Base-by-base conservation (phyloP, 1,140 invertebrate species). In the Pseudomyrmex flavicornis region DNA sequence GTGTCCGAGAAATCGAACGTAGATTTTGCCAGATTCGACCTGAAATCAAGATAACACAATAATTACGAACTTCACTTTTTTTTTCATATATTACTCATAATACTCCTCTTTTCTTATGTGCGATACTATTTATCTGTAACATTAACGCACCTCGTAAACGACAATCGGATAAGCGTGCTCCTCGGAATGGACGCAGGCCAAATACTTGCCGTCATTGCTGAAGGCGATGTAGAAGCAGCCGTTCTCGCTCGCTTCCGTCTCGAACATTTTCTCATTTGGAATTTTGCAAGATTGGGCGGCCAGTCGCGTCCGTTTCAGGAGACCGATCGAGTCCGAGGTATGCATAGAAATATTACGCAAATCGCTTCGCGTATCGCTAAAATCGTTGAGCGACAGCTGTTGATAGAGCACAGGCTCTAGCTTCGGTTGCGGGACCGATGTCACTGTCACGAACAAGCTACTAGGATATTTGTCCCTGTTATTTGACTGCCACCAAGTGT, bases 231-330 rank as follows among this genome's bases (percentile, higher is more conserved):
- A 93, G 84, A 95, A 94, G 52, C 93, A 94, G 48, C 95, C 95
- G 75, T 94, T 93, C n/a, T 95, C 93, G 35, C 91, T 92, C 1
- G 91, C 82, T 56, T 94, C 93, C 9, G 95, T 91, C n/a, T 93
- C 90, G 2, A 93, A 88, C 10, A 92, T 72, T 5, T 93, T 85
- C 65, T 92, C 93, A 85, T 96, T 96, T 1, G 96, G 96, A 48
- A 96, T 93, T 90, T 96, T 95, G 88, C 96, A 96, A 44, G 94
- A 94, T 88, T 96, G 95, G 2, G 95, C 95, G 9, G 95, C 93
- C 22, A 95, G 85, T 48, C 96, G 92, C 2, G 93, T 94, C 96
- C 96, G 96, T 10, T 94, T 92, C 20, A 93, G 90, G 10, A 92
- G 58, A 54, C 82, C 83, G 70, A 91, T 84, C 2, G 84, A 70